Percentiles rank a stretch among this genome's conserved stretches.
Evolutionary conservation across 1,140 invertebrate genomes (phyloP).

Genomic region (Drosophila melanogaster): DNA sequence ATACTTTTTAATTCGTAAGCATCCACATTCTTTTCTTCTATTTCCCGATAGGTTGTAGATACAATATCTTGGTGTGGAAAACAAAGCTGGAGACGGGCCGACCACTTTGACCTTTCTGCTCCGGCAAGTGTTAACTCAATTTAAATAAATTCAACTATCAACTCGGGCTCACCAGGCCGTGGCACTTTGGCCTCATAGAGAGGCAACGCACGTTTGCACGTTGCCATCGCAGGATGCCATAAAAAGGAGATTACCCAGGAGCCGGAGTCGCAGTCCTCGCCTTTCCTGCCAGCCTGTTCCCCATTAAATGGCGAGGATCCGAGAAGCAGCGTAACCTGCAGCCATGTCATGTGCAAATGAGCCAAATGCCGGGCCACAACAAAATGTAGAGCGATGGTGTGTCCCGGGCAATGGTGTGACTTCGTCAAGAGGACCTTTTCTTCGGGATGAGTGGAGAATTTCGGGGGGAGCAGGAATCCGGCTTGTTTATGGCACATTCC

Average conservation of each 20-base stretch:
- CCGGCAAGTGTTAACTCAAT: constrained; percentile 52
- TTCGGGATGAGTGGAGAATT: neutral
- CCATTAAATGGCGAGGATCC: constrained; percentile 56
- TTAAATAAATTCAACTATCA: constrained; percentile 77
- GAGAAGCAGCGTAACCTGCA: constrained; percentile 12
- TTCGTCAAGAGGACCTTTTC: constrained; percentile 11
- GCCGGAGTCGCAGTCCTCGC: constrained; percentile 14
- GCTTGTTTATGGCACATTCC: constrained; percentile 77
- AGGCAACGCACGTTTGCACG: constrained; percentile 71
- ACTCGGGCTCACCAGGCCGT: constrained; percentile 16
- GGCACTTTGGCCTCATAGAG: constrained; percentile 40
- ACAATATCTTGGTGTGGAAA: neutral
- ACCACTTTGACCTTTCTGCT: constrained; percentile 30
- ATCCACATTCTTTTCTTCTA: too few species aligned
- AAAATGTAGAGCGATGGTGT: constrained; percentile 56
- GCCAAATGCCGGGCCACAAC: constrained; percentile 55
- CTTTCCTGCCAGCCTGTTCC: constrained; percentile 30
- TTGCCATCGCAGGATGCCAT: constrained; percentile 59
- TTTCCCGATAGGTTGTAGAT: too few species aligned
- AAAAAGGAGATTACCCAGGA: constrained; percentile 70
- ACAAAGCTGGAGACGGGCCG: constrained; percentile 3
- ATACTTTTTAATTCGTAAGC: too few species aligned
- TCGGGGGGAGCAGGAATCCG: neutral
- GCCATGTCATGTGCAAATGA: constrained; percentile 69
- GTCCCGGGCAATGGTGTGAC: constrained; percentile 29